Evolutionary conservation across 64 coral and sea anemone species (phyloP).

Genomic region (Porites lutea): DNA sequence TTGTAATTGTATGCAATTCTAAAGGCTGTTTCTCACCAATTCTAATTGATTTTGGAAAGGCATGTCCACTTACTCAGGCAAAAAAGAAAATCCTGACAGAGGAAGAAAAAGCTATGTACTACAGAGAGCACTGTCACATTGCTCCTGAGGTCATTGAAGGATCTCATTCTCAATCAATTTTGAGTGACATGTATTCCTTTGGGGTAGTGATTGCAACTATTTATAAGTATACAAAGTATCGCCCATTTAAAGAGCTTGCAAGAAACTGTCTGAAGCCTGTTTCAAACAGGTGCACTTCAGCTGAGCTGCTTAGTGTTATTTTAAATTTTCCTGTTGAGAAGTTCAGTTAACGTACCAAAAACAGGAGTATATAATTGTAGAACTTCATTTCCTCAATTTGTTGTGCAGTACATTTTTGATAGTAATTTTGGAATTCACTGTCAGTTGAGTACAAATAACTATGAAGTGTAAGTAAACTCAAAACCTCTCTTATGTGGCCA

Average conservation of each 20-base stretch:
- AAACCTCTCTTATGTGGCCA: too few species aligned
- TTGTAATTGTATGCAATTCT: conserved; percentile 25
- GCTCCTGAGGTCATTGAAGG: conserved; percentile 64
- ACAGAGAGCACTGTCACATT: conserved; percentile 58
- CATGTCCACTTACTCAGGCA: conserved; percentile 21
- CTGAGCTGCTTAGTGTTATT: background rate
- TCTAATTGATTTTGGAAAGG: conserved; percentile 67
- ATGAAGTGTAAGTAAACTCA: too few species aligned
- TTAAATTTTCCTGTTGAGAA: background rate
- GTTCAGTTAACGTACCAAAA: too few species aligned
- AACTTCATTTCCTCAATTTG: too few species aligned
- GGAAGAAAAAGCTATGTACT: conserved; percentile 35
- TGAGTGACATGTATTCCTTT: conserved; percentile 62
- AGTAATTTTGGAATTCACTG: too few species aligned
- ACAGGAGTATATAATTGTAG: too few species aligned
- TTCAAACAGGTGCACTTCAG: conserved; percentile 20
- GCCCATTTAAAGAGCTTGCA: conserved; percentile 45
- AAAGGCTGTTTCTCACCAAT: background rate
- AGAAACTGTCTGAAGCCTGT: conserved; percentile 26
- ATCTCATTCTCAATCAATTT: conserved; percentile 25
- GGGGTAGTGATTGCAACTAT: conserved; percentile 31
- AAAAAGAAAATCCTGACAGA: conserved; percentile 58
- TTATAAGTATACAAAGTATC: conserved; percentile 33
- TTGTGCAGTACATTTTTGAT: too few species aligned
- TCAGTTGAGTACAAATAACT: too few species aligned